Conservation (phyloP, 2,797 vertebrate species). For the Buphagus erythrorhynchus region DNA sequence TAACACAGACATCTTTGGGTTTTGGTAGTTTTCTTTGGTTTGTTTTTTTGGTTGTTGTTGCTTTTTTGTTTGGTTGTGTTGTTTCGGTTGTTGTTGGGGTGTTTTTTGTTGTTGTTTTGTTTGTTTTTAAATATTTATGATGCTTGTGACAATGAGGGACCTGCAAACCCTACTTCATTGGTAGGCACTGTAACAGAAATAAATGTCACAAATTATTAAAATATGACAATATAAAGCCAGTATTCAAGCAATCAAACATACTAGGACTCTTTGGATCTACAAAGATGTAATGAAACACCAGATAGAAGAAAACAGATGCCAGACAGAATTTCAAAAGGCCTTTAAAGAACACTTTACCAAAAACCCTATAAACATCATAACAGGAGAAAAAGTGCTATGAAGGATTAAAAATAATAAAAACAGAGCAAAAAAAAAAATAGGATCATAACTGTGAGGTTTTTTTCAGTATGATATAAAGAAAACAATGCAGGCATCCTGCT, state of each 20-base stretch:
- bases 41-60: background rate
- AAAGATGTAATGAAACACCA: background rate
- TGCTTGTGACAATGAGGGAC: background rate
- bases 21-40: background rate
- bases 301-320: conserved; percentile 22
- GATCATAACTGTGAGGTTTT: background rate
- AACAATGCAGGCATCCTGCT: background rate
- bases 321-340: background rate
- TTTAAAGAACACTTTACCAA: background rate
- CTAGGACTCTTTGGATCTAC: background rate
- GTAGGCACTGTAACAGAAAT: background rate
- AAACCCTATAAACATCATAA: background rate
- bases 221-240: background rate
- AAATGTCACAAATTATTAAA: background rate
- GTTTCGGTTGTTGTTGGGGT: background rate
- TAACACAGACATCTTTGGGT: background rate
- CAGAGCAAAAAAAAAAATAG: background rate
- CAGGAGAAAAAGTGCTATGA: background rate
- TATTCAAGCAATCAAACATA: background rate
- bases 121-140: background rate
- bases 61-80: background rate
- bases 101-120: background rate
- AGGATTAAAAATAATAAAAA: background rate
- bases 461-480: background rate
- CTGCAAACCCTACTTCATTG: background rate